Evolutionary conservation across 2,888 invertebrate genomes (phyloP).

Genomic region (Crepidodera aurea): DNA sequence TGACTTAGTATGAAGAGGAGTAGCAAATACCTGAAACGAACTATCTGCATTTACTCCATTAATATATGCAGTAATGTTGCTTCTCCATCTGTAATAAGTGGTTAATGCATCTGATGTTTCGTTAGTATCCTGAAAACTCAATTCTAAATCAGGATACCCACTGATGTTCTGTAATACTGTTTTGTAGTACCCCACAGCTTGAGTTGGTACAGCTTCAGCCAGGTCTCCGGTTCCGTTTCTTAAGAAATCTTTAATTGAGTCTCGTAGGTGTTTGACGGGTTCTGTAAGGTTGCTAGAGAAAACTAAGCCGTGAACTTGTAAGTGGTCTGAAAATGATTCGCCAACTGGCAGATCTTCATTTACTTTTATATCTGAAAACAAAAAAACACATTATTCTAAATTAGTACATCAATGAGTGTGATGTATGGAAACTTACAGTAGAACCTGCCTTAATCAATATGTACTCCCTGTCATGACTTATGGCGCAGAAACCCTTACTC

Average conservation of each 20-base stretch:
- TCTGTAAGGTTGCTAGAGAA: constrained; percentile 72
- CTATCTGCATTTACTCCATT: constrained; percentile 18
- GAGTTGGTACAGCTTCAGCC: constrained; percentile 21
- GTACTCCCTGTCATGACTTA: no score
- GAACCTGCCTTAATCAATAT: no score
- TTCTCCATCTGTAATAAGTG: constrained; percentile 20
- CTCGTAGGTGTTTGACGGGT: constrained; percentile 24
- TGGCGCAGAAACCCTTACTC: no score
- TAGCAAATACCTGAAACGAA: constrained; percentile 40
- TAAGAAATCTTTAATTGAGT: constrained; percentile 65
- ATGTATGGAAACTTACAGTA: no score
- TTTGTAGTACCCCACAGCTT: constrained; percentile 31
- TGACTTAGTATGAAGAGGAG: constrained; percentile 48
- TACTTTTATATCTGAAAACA: constrained; percentile 62
- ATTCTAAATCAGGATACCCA: constrained; percentile 35
- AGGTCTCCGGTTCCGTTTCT: constrained; percentile 34
- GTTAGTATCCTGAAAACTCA: constrained; percentile 32
- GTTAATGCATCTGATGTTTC: constrained; percentile 19
- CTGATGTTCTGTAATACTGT: constrained; percentile 23
- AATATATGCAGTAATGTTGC: constrained; percentile 13
- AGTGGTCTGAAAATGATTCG: constrained; percentile 79
- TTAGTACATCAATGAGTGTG: no score
- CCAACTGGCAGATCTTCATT: constrained; percentile 77
- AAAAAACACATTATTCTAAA: no score
- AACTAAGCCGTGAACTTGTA: constrained; percentile 73